phyloP scores from a whole-genome alignment of 2,797 vertebrate species.

The Tachyglossus aculeatus region DNA sequence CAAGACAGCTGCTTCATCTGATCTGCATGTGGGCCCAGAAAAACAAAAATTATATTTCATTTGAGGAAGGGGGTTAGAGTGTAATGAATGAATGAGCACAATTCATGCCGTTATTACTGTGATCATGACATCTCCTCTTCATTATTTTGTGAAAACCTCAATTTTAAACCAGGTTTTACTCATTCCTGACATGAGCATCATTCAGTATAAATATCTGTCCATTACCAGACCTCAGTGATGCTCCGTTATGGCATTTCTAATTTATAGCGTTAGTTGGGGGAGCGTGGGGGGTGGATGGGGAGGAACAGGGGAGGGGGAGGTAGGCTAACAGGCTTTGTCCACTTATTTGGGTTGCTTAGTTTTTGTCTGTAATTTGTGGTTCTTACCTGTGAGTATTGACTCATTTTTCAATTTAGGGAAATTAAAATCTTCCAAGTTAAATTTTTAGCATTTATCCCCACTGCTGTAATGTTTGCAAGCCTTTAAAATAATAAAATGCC shows the following conservation, averaged over 20 bases:
- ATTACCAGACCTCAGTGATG: slow-evolving; percentile 61
- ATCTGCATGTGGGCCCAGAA: background rate
- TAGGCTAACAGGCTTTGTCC: slow-evolving; percentile 33
- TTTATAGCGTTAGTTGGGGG: slow-evolving; percentile 63
- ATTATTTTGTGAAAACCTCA: slow-evolving; percentile 70
- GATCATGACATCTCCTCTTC: slow-evolving; percentile 48
- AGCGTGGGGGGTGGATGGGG: background rate
- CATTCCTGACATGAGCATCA: slow-evolving; percentile 58
- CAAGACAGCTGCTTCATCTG: too few species aligned
- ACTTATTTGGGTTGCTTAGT: slow-evolving; percentile 55
- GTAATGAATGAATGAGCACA: slow-evolving; percentile 51
- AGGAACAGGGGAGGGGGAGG: slow-evolving; percentile 4
- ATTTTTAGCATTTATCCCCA: background rate
- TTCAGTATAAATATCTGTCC: slow-evolving; percentile 69
- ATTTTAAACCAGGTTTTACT: slow-evolving; percentile 63
- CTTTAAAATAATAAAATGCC: too few species aligned
- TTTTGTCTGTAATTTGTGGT: slow-evolving; percentile 55
- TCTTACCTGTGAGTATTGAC: slow-evolving; percentile 49
- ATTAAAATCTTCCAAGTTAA: slow-evolving; percentile 15
- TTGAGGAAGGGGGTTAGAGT: slow-evolving; percentile 19
- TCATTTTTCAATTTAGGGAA: slow-evolving; percentile 15
- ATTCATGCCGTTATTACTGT: slow-evolving; percentile 20
- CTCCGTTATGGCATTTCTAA: slow-evolving; percentile 67
- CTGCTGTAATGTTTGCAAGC: slow-evolving; percentile 1
- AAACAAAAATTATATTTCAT: slow-evolving; percentile 23